phyloP scores from a whole-genome alignment of 2,888 invertebrate genomes.

The Heliconius erato region DNA sequence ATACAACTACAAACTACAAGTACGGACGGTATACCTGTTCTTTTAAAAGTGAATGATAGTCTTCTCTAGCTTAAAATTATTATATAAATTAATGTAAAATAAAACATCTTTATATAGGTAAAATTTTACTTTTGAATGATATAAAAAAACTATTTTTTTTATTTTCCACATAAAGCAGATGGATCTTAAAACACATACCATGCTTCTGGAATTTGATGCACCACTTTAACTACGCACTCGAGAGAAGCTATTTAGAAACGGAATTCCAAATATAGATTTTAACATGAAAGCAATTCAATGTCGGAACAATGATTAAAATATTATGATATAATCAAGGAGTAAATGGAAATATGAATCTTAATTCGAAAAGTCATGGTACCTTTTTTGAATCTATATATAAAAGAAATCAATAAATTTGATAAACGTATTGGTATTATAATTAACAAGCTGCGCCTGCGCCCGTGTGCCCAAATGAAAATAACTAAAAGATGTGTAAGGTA shows the following conservation, averaged over 20 bases:
- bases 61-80: too few species aligned
- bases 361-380: neutral
- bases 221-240: constrained; percentile 70
- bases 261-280: constrained; percentile 78
- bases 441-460: too few species aligned
- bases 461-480: neutral
- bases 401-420: neutral
- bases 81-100: too few species aligned
- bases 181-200: constrained; percentile 58
- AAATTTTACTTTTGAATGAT: too few species aligned
- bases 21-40: too few species aligned
- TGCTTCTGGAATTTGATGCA: constrained; percentile 76
- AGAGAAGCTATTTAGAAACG: constrained; percentile 68
- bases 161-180: neutral
- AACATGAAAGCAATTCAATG: constrained; percentile 78
- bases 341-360: neutral
- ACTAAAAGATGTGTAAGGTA: neutral
- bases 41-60: too few species aligned
- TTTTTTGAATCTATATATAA: neutral
- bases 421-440: too few species aligned
- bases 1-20: too few species aligned
- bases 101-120: too few species aligned
- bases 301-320: constrained; percentile 60
- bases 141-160: neutral
- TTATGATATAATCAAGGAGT: neutral